phyloP scores from a whole-genome alignment of 2,888 invertebrate genomes.

The Cordilura impudica region DNA sequence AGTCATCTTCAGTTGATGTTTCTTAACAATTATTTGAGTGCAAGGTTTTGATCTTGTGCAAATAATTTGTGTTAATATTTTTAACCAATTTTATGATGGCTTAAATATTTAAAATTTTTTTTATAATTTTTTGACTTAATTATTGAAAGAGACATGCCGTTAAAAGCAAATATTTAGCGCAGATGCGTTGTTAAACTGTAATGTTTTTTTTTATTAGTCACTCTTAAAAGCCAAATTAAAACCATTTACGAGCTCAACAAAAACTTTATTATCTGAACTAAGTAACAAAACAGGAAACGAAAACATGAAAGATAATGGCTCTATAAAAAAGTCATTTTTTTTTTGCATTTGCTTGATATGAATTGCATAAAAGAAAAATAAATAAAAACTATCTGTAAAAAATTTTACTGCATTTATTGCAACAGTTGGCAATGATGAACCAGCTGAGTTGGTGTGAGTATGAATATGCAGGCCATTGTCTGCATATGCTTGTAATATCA shows the following conservation, averaged over 20 bases:
- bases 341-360: not conserved
- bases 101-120: too few relatives aligned
- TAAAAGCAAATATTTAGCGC: too few relatives aligned
- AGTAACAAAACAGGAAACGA: not conserved
- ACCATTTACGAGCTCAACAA: constrained; percentile 3
- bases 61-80: too few relatives aligned
- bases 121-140: too few relatives aligned
- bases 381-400: too few relatives aligned
- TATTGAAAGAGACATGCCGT: too few relatives aligned
- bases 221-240: constrained; percentile 10
- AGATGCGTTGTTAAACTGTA: too few relatives aligned
- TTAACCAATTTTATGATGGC: too few relatives aligned
- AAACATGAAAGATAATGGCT: not conserved
- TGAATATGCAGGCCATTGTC: not conserved
- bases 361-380: not conserved
- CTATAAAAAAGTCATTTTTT: not conserved
- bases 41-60: too few relatives aligned
- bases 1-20: too few relatives aligned
- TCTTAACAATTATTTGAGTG: too few relatives aligned
- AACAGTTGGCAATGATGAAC: not conserved
- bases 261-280: not conserved
- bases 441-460: not conserved
- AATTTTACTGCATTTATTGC: too few relatives aligned
- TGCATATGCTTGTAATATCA: not conserved
- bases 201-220: not conserved